Base-by-base conservation (phyloP, 2,888 invertebrate genomes). In the Drosophila limbata region DNA sequence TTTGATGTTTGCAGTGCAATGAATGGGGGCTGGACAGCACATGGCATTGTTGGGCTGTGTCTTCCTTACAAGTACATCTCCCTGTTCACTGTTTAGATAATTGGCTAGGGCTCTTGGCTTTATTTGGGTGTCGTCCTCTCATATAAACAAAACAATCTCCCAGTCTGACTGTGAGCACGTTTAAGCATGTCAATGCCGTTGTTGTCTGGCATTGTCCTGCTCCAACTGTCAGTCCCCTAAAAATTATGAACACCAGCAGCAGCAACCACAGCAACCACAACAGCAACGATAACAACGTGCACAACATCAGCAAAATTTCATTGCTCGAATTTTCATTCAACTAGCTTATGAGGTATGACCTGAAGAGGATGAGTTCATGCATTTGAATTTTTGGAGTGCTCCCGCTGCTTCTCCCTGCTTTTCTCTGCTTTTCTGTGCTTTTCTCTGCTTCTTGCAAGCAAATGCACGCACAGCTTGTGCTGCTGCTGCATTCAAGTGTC, bases 291-390 rank as follows among this genome's bases (percentile, higher is more conserved):
- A 56, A 35, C 57, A 69, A 61, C 45, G 50, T 59, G 44, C 62
- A 59, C 63, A 78, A 66, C 57, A 65, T 31, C 37, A 44, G 39
- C 13, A 55, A 56, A 65, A 74, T 62, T 71, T 71, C 62, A 69
- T 64, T 73, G 19, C 73, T 40, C 33, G 70, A 73, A 77, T 81
- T 83, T 79, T 69, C 66, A 63, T 77, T 74, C 86, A 83, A 79
- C 86, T 74, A 81, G 84, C 67, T 81, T 84, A 81, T 83, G 86
- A 79, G 81, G 55, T n/a, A 44, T 59, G 56, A 56, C 55, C 51
- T 45, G 10, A 13, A n/a, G 40, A 39, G 61, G 59, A 76, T 63
- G 59, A 62, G 50, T 45, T 64, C 44, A 45, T 70, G 79, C 73
- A 71, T 83, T 78, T 60, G 42, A 62, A 69, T 63, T 72, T 70